Evolutionary conservation across 2,888 invertebrate genomes (phyloP), one percentile per base, ranked within the genome.

Genomic region (Ctena decussata): DNA sequence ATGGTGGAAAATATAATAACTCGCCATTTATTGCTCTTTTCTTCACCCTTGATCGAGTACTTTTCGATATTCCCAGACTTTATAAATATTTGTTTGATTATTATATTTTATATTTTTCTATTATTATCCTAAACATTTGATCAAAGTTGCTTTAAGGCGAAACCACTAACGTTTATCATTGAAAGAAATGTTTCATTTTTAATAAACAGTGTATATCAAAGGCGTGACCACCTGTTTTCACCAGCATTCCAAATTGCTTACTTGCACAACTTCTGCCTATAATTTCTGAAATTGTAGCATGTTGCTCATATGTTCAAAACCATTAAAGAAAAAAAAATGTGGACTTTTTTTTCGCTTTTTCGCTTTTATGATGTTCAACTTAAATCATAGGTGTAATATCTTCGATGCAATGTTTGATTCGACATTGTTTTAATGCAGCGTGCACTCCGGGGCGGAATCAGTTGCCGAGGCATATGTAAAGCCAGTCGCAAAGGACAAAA

Each of bases 51-150:
- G 6, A 57, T 2, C 27, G n/a, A 27, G 27, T 15, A 27, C 27
- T 27, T 27, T 57, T 57, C 27, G 27, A 57, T 57, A 21, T 24
- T 27, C n/a, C 57, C 5, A 57, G 27, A 11, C 27, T 8, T 8
- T 57, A 5, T 27, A 24, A 57, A 57, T 57, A 57, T 57, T 57
- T 57, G 57, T 15, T 57, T 57, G 57, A 24, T 57, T 57, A 57
- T 57, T 57, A n/a, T 57, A 57, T 57, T 57, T 57, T 57, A n/a
- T 41, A 41, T 57, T 27, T 57, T 57, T 57, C 57, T n/a, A 57
- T 57, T 57, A 57, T 57, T 57, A 57, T 6, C 12, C 57, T 57
- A 57, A 57, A 57, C 57, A 27, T 57, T 57, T 57, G 57, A 57
- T 57, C 57, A n/a, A 57, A 27, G 57, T 27, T 8, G 15, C 24